Evolutionary conservation across 2,113 vertebrate genomes (phyloP).

Genomic region (Silurus asotus): DNA sequence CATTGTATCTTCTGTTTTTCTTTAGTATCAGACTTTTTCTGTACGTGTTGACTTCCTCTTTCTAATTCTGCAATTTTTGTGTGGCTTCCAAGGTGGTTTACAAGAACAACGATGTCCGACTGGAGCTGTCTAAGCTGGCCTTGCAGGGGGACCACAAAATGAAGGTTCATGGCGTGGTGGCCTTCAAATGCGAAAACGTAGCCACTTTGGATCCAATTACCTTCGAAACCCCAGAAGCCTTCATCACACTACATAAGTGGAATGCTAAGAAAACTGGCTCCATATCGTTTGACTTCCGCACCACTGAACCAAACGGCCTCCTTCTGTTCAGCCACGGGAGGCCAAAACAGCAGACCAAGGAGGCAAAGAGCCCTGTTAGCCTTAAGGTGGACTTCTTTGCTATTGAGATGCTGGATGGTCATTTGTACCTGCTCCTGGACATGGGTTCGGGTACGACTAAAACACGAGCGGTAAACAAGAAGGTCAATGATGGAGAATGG

Average conservation of each 20-base stretch:
- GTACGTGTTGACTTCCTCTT: not conserved
- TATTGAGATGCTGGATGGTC: constrained; percentile 96
- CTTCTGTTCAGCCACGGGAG: constrained; percentile 97
- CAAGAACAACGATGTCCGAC: constrained; percentile 95
- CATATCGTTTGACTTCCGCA: constrained; percentile 97
- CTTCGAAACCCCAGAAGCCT: constrained; percentile 96
- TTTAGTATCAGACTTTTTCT: not conserved
- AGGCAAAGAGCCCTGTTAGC: constrained; percentile 87
- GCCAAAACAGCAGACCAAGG: constrained; percentile 88
- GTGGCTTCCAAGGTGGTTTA: constrained; percentile 87
- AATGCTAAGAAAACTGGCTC: constrained; percentile 98
- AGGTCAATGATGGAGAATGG: constrained; percentile 98
- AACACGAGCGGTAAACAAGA: constrained; percentile 91
- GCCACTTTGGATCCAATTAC: constrained; percentile 97
- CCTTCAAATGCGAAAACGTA: constrained; percentile 98
- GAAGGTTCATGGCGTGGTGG: constrained; percentile 93
- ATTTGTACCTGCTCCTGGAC: constrained; percentile 91
- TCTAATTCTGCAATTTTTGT: constrained; percentile 6
- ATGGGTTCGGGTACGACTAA: constrained; percentile 99
- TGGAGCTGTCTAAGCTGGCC: constrained; percentile 92
- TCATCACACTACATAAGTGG: constrained; percentile 93
- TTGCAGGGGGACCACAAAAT: constrained; percentile 93
- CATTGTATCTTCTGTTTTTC: not conserved
- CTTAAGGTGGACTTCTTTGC: constrained; percentile 98
- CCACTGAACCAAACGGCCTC: constrained; percentile 94